Base-by-base conservation (phyloP, 2,888 invertebrate species). In the Dichetophora obliterata region DNA sequence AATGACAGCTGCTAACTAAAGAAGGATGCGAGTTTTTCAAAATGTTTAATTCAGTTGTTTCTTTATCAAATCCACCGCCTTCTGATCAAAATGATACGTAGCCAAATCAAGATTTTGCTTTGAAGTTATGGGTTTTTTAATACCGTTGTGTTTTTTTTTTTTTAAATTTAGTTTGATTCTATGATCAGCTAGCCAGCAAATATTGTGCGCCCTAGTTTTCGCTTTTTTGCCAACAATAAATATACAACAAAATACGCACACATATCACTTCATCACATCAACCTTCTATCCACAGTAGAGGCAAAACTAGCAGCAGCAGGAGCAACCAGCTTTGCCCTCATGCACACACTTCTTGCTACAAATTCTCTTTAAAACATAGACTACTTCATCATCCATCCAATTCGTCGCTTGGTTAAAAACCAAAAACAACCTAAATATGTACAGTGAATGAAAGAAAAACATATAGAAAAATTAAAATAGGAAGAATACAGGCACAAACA, bases 311-410 rank as follows among this genome's bases (percentile, higher is more conserved):
- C 22, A 71, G 57, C 22, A 57, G 37, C 54, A 37, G 43, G 22
- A n/a, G 66, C n/a, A 71, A 59, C 11, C 27, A 27, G 8, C 22
- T 2, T 43, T 43, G 43, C 43, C 24, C 16, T 71, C 57, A 57
- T 37, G 68, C 71, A 31, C 54, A 71, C 14, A 57, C 57, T 72
- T 72, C 70, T 72, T 71, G 71, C 6, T 54, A 70, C 34, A 57
- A 54, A 70, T 52, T 70, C 54, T 54, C 52, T 54, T 34, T 27
- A 19, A 71, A 71, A 57, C 57, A 57, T 48, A 70, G 54, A 11
- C 27, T 61, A 61, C 27, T 48, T 61, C 11, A 70, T 70, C 22
- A 61, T 59, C 59, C 72, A 61, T 59, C 59, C 72, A 61, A 71
- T 59, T 57, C 43, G 14, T 59, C 43, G 48, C 24, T 59, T 59